Evolutionary conservation across 2,797 vertebrate species (phyloP).

Genomic region (Podarcis lilfordi): DNA sequence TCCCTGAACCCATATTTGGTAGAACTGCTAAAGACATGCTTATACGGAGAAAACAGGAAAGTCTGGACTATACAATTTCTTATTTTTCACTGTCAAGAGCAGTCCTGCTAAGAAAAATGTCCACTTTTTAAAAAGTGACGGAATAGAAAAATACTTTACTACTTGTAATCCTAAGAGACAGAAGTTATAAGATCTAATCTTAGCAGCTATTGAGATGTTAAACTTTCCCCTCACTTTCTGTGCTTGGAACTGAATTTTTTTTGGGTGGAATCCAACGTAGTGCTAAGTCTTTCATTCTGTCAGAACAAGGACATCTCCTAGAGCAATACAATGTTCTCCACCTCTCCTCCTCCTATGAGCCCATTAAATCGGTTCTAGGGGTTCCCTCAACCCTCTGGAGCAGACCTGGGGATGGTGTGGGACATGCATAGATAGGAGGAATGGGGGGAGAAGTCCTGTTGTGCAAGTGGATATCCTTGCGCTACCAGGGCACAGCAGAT

Average conservation of each 20-base stretch:
- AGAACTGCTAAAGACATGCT: neutral
- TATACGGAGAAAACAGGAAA: neutral
- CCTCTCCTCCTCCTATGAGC: too few relatives aligned
- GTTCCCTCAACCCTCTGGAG: too few relatives aligned
- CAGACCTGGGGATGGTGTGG: too few relatives aligned
- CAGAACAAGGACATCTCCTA: too few relatives aligned
- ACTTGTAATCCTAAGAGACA: neutral
- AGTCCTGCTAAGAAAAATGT: constrained; percentile 3
- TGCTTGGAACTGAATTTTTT: neutral
- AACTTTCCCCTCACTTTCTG: neutral
- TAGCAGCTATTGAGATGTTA: constrained; percentile 3
- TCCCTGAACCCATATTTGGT: constrained; percentile 9
- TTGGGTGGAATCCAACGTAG: too few relatives aligned
- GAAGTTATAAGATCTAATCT: neutral
- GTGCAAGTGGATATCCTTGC: too few relatives aligned
- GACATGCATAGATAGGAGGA: too few relatives aligned
- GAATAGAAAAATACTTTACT: neutral
- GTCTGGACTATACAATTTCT: neutral
- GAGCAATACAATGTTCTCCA: neutral
- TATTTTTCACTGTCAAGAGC: constrained; percentile 7
- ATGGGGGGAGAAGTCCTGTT: too few relatives aligned
- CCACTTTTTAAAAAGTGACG: neutral
- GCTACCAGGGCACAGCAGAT: too few relatives aligned
- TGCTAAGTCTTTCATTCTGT: too few relatives aligned
- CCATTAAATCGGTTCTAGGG: too few relatives aligned